These are phyloP conservation scores for Anastrepha ludens DNA, from an alignment of 1,140 invertebrate species.

Conservation along the genomic window DNA sequence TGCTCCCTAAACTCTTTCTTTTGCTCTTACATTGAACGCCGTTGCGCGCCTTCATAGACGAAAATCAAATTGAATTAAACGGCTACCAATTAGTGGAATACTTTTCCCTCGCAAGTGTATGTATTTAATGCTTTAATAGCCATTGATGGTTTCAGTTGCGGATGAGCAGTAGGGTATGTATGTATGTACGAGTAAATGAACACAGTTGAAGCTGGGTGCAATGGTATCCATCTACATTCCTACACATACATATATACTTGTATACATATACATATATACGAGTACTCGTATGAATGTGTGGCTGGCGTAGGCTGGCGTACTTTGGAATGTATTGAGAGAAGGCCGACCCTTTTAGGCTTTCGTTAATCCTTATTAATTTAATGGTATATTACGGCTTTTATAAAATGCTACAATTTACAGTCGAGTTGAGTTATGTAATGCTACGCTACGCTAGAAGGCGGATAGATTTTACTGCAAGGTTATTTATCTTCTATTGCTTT, in stretches of 20 bases:
- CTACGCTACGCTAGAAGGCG: not conserved
- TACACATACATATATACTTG: not conserved
- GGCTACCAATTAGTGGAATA: constrained; percentile 41
- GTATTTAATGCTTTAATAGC: constrained; percentile 18
- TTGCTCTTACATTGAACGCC: not conserved
- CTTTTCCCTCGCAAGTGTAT: not conserved
- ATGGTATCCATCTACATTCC: too few relatives aligned
- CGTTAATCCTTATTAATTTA: constrained; percentile 30
- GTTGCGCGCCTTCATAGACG: not conserved
- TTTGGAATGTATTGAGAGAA: not conserved
- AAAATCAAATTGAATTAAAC: constrained; percentile 40
- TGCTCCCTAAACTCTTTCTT: not conserved
- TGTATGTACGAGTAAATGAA: not conserved
- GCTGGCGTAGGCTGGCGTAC: not conserved
- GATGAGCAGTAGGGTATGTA: not conserved
- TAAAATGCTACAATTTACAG: not conserved
- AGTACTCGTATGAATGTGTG: not conserved
- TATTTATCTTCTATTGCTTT: constrained; percentile 36
- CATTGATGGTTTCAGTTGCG: not conserved
- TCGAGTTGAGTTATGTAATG: not conserved
- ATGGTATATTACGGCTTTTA: constrained; percentile 2
- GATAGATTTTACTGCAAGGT: not conserved
- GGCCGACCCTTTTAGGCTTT: not conserved
- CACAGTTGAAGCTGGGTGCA: too few relatives aligned
- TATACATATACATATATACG: not conserved